Base-by-base conservation (phyloP, 2,888 invertebrate species). In the Leucozona laternaria region DNA sequence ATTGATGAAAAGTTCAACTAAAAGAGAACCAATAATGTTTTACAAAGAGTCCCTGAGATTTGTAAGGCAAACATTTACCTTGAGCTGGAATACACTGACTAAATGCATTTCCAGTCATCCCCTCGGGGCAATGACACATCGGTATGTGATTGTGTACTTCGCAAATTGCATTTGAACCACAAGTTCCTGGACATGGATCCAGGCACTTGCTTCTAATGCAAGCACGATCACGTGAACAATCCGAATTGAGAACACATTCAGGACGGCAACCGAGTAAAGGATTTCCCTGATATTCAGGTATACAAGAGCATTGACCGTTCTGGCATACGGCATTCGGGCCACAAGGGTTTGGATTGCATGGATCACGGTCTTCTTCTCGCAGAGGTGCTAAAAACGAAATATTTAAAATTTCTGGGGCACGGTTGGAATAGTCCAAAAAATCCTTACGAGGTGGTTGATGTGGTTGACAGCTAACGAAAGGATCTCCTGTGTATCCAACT, bases 31-130 rank as follows among this genome's bases (percentile, higher is more conserved):
- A 55, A 94, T 93, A 89, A 94, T 94, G 11, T 48, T 34, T 15
- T 70, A 94, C 94, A 43, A 15, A 20, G 17, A 40, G 4, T 17
- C 17, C 8, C 40, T 5, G 88, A 94, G 90, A 93, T 94, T 77
- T 40, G 2, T n/a, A 7, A 13, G 8, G 4, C 1, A 94, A 88
- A 94, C 94, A 80, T 17, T 55, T 88, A 92, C 92, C 89, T 90
- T 90, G 89, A 37, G 90, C 73, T 17, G 92, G 92, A 75, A 90
- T 91, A 89, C 95, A 95, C 15, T 93, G 90, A 7, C 94, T 92
- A 88, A 95, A 95, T 0, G 96, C 96, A 92, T 97, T 96, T 88
- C 97, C 97, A 34, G 94, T 94, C 91, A 94, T 96, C 55, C 95
- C 95, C 64, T 93, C 91, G 2, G 95, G 94, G 89, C 96, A 96